Evolutionary conservation across 1,140 invertebrate genomes (phyloP).

Genomic region (Phthorimaea operculella): DNA sequence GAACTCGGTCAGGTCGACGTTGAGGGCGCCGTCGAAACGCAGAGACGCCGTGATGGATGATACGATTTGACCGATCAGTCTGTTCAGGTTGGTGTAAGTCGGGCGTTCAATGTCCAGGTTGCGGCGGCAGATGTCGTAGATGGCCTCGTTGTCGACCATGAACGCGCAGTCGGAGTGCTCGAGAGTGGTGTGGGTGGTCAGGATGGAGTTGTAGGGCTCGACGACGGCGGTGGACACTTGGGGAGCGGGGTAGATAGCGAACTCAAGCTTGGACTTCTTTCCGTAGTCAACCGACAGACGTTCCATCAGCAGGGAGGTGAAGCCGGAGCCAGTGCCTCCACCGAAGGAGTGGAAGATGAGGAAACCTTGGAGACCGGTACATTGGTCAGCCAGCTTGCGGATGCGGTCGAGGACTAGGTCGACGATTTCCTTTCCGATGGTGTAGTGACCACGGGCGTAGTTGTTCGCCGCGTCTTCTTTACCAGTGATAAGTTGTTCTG

Average conservation of each 20-base stretch:
- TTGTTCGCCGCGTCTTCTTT: slow-evolving; percentile 89
- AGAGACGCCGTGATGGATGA: slow-evolving; percentile 88
- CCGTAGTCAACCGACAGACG: slow-evolving; percentile 83
- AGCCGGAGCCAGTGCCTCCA: slow-evolving; percentile 80
- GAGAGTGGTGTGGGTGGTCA: slow-evolving; percentile 83
- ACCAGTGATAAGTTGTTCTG: too few species aligned
- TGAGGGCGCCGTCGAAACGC: slow-evolving; percentile 88
- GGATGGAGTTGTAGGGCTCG: slow-evolving; percentile 86
- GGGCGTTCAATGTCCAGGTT: slow-evolving; percentile 89
- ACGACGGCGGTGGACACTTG: slow-evolving; percentile 87
- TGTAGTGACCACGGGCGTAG: slow-evolving; percentile 91
- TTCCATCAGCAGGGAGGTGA: slow-evolving; percentile 85
- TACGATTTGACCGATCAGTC: slow-evolving; percentile 85
- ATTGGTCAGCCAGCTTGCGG: slow-evolving; percentile 87
- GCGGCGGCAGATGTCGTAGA: slow-evolving; percentile 89
- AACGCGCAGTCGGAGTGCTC: slow-evolving; percentile 87
- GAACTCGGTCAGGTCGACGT: slow-evolving; percentile 91
- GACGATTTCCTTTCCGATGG: slow-evolving; percentile 89
- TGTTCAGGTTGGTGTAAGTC: slow-evolving; percentile 83
- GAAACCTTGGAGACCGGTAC: slow-evolving; percentile 89
- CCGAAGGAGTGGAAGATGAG: slow-evolving; percentile 76
- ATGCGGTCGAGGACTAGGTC: slow-evolving; percentile 84
- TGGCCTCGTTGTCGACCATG: slow-evolving; percentile 91
- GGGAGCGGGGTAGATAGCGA: slow-evolving; percentile 86
- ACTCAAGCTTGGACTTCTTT: slow-evolving; percentile 86